Evolutionary conservation across 2,888 invertebrate species (phyloP).

Genomic region (Dioctria linearis): DNA sequence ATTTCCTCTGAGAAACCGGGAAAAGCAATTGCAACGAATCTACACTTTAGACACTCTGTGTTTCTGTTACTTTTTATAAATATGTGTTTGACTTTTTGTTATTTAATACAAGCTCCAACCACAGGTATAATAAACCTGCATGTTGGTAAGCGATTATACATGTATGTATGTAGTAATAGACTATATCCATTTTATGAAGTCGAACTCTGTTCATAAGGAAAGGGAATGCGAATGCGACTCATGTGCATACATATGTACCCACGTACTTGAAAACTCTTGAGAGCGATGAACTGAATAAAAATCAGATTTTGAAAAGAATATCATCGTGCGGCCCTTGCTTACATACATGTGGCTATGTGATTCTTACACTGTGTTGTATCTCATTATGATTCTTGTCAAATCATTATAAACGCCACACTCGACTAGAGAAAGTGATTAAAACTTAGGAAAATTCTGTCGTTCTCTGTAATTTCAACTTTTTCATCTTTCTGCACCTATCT

Average conservation of each 20-base stretch:
- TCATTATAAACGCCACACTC: slow-evolving; percentile 38
- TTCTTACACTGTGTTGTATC: not conserved
- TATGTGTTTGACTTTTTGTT: not conserved
- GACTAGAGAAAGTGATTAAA: slow-evolving; percentile 37
- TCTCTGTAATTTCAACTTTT: not conserved
- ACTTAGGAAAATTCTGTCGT: slow-evolving; percentile 27
- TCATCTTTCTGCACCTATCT: too few relatives aligned
- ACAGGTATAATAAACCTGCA: not conserved
- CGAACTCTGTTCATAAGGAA: slow-evolving; percentile 7
- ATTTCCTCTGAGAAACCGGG: slow-evolving; percentile 38
- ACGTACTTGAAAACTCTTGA: slow-evolving; percentile 24
- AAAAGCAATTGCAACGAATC: slow-evolving; percentile 32
- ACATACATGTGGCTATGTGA: not conserved
- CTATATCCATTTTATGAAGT: too few relatives aligned
- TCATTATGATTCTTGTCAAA: slow-evolving; percentile 26
- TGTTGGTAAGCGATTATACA: not conserved
- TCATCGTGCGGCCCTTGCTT: not conserved
- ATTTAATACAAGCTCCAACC: not conserved
- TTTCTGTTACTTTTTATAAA: not conserved
- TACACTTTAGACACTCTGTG: slow-evolving; percentile 13
- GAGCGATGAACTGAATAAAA: slow-evolving; percentile 42
- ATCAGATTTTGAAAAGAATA: slow-evolving; percentile 38
- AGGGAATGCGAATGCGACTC: not conserved
- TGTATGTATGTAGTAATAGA: not conserved
- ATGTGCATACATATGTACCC: too few relatives aligned